Percentiles rank a stretch among this genome's conserved stretches.
Conservation (phyloP, 2,113 vertebrate genomes). For the Epinephelus cyanopodus region DNA sequence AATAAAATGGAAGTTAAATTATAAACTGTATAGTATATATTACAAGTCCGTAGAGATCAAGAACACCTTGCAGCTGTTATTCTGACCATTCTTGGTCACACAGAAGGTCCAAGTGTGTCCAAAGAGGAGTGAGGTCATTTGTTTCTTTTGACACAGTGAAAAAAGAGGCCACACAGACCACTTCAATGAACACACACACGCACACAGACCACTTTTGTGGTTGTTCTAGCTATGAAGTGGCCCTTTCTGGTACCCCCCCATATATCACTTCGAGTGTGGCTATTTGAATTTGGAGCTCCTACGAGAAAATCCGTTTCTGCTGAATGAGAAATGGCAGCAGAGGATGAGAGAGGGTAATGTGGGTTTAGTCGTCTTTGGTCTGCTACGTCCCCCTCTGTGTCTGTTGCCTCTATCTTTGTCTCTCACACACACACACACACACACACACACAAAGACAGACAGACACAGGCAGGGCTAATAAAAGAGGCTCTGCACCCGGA, state of each 20-base stretch:
- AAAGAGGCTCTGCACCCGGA: slow-evolving; percentile 72
- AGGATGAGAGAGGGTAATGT: slow-evolving; percentile 19
- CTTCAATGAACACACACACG: slow-evolving; percentile 42
- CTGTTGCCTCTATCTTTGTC: slow-evolving; percentile 41
- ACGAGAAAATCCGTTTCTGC: slow-evolving; percentile 4
- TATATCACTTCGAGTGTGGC: slow-evolving; percentile 8
- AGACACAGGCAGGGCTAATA: slow-evolving; percentile 73
- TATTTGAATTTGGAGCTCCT: background rate
- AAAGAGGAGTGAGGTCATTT: slow-evolving; percentile 63
- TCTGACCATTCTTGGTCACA: slow-evolving; percentile 67
- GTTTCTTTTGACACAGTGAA: slow-evolving; percentile 64
- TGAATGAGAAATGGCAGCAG: background rate
- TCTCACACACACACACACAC: slow-evolving; percentile 23
- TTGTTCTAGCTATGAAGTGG: slow-evolving; percentile 12
- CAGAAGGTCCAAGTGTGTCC: slow-evolving; percentile 35
- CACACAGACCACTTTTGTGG: slow-evolving; percentile 20
- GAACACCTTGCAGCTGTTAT: slow-evolving; percentile 15
- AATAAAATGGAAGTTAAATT: background rate
- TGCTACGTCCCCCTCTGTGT: background rate
- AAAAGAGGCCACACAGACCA: slow-evolving; percentile 47
- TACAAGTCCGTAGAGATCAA: background rate
- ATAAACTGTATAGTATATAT: background rate
- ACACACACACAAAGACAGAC: slow-evolving; percentile 56
- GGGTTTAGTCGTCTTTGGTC: slow-evolving; percentile 17
- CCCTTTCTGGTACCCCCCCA: background rate